Evolutionary conservation across 2,888 invertebrate genomes (phyloP), one percentile per base, ranked within the genome.

Genomic region (Acleris holmiana): DNA sequence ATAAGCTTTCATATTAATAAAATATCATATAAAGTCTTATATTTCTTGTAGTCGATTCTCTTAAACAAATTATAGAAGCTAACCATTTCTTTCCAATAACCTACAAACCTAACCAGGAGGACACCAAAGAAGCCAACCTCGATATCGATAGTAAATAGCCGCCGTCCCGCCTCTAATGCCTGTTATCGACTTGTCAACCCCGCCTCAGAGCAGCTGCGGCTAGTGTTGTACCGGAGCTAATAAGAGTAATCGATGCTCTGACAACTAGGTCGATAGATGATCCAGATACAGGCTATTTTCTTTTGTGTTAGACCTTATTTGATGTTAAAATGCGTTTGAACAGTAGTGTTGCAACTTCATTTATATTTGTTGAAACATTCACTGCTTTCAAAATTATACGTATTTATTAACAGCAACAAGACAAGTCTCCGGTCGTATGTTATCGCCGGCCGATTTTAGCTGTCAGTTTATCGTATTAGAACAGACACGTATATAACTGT

Each of bases 221-320:
- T 76, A 77, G 77, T 78, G 79, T 76, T 78, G 76, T 74, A 64
- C 73, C 67, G 69, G 73, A 69, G 73, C 64, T 82, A 82, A 81
- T 82, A 77, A 74, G 77, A 73, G 80, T 78, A 78, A 83, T 83
- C 82, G 76, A 79, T 77, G 76, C 61, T 62, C 71, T 75, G 77
- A 79, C 79, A 79, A 73, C 71, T 74, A 73, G 82, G 80, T 75
- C 81, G 81, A 73, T 77, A 74, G 81, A 77, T 72, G 76, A 69
- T 71, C 54, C 61, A 57, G 68, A 70, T 48, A 19, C 17, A 19
- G 21, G 13, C 19, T 18, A 13, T 35, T 35, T 35, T 35, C 35
- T 35, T 35, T 35, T 35, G 35, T 35, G 35, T 41, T 25, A 18
- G 25, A 44, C 46, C n/a, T 10, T 51, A 51, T 60, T 57, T 60